Conservation (phyloP, 2,797 vertebrate species). For the Acestrorhynchus altus region DNA sequence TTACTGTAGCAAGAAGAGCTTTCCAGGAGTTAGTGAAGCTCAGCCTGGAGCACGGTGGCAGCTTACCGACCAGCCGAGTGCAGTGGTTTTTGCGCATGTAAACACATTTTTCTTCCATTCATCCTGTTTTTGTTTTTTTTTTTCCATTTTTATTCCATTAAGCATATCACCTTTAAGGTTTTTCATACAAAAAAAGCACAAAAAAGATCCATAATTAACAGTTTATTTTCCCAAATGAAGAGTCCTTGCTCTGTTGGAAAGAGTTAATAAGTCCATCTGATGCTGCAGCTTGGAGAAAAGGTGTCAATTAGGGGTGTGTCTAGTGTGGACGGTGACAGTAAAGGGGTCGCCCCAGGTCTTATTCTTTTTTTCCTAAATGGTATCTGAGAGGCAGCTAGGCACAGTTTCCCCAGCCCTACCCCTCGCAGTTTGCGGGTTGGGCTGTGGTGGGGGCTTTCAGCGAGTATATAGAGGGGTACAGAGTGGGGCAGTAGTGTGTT, state of each 20-base stretch:
- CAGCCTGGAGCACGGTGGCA: conserved; percentile 68
- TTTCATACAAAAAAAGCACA: conserved; percentile 80
- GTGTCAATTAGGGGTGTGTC: conserved; percentile 41
- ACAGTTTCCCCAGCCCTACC: conserved; percentile 62
- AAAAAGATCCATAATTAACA: conserved; percentile 55
- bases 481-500: conserved; percentile 65
- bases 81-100: conserved; percentile 93
- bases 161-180: conserved; percentile 91
- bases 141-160: conserved; percentile 65
- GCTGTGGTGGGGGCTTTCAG: conserved; percentile 42
- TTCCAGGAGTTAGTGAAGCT: conserved; percentile 82
- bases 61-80: conserved; percentile 75
- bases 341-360: conserved; percentile 55
- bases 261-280: conserved; percentile 78
- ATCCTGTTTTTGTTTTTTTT: conserved; percentile 62
- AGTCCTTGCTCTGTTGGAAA: conserved; percentile 74
- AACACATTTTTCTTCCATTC: conserved; percentile 85
- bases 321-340: conserved; percentile 32
- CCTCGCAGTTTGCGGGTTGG: conserved; percentile 47
- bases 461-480: conserved; percentile 49
- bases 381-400: conserved; percentile 67
- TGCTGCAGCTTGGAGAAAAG: conserved; percentile 69
- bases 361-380: conserved; percentile 65
- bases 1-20: conserved; percentile 85
- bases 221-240: conserved; percentile 66